phyloP scores from a whole-genome alignment of 2,888 invertebrate genomes.

The Volucella inflata region DNA sequence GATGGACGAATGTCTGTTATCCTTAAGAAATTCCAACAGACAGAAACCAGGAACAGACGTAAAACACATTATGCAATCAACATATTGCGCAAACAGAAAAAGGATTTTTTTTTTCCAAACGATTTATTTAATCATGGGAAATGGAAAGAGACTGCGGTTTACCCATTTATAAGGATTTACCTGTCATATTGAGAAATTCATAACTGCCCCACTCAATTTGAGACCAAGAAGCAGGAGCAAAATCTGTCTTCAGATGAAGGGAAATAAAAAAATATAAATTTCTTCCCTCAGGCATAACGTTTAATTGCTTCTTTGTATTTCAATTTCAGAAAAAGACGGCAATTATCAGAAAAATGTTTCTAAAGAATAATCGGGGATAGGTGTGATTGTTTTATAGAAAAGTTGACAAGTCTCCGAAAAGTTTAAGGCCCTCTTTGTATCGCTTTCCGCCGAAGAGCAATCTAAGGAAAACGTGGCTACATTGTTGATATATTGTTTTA shows the following conservation, averaged over 20 bases:
- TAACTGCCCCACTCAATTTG: constrained; percentile 53
- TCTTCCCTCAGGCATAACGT: neutral
- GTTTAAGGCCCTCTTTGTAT: too few species aligned
- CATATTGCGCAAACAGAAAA: constrained; percentile 39
- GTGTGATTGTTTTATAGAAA: too few species aligned
- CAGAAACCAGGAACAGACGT: neutral
- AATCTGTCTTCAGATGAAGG: constrained; percentile 24
- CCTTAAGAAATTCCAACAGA: neutral
- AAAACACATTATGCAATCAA: constrained; percentile 56
- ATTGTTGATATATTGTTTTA: too few species aligned
- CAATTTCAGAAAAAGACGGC: neutral
- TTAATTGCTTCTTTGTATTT: constrained; percentile 19
- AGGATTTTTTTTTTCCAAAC: constrained; percentile 57
- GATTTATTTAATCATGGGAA: constrained; percentile 55
- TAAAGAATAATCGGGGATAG: too few species aligned
- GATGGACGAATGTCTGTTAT: constrained; percentile 59
- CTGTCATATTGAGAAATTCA: constrained; percentile 66
- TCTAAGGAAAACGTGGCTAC: too few species aligned
- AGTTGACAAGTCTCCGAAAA: too few species aligned
- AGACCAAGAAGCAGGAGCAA: constrained; percentile 27
- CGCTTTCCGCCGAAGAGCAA: too few species aligned
- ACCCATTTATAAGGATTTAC: constrained; percentile 66
- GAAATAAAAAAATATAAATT: neutral
- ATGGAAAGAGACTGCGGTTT: constrained; percentile 15
- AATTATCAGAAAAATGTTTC: neutral